Evolutionary conservation across 2,113 vertebrate species (phyloP).

Genomic region (Salvelinus fontinalis): DNA sequence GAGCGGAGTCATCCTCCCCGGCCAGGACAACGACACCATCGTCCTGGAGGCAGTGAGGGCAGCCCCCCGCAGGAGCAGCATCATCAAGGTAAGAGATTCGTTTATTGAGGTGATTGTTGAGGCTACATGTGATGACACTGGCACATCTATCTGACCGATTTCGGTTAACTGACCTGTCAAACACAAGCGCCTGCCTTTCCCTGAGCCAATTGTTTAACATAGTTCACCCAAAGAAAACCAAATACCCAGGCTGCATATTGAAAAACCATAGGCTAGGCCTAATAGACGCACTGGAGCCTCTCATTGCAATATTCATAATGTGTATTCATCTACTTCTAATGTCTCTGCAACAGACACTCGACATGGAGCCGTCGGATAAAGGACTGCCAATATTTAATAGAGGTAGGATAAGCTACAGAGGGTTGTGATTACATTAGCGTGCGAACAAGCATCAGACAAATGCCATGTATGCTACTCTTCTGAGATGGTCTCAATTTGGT

Average conservation of each 20-base stretch:
- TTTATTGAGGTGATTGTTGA: background rate
- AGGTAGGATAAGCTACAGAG: background rate
- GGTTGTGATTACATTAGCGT: background rate
- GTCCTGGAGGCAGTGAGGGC: slow-evolving; percentile 82
- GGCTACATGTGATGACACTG: background rate
- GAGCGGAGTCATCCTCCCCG: slow-evolving; percentile 76
- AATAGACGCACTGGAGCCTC: no score
- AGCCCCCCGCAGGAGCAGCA: slow-evolving; percentile 91
- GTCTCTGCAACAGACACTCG: background rate
- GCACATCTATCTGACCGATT: no score
- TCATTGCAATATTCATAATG: background rate
- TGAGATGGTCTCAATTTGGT: background rate
- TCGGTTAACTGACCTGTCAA: background rate
- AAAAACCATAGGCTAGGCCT: background rate
- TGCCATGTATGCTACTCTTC: background rate
- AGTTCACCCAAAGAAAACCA: background rate
- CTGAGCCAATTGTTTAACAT: background rate
- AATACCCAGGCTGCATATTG: background rate
- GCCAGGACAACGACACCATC: slow-evolving; percentile 72
- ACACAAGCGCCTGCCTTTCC: background rate
- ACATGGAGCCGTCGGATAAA: background rate
- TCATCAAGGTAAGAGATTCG: slow-evolving; percentile 85
- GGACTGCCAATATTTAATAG: background rate
- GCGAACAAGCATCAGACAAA: background rate
- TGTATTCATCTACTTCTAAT: background rate